These are phyloP conservation scores for Petrocephalus zakoni DNA, from an alignment of 2,113 vertebrate species.

Conservation along the genomic window DNA sequence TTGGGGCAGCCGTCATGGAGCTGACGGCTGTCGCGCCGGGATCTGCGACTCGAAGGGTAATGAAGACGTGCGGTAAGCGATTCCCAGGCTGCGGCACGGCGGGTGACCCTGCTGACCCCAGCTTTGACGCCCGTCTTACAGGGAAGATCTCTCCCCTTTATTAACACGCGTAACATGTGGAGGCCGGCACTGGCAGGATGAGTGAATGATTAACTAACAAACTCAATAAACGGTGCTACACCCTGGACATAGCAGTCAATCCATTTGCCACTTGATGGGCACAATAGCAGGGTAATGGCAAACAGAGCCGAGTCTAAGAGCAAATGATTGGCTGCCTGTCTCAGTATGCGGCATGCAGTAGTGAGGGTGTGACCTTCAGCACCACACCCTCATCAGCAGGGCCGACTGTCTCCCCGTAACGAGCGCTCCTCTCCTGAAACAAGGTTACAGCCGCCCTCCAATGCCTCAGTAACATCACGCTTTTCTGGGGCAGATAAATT, in stretches of 20 bases:
- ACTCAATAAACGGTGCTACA: background rate
- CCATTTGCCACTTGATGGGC: background rate
- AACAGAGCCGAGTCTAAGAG: background rate
- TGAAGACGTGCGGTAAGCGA: background rate
- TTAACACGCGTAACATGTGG: background rate
- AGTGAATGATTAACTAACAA: slow-evolving; percentile 11
- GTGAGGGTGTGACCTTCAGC: background rate
- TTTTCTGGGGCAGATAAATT: slow-evolving; percentile 50
- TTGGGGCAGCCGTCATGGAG: background rate
- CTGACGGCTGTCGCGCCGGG: background rate
- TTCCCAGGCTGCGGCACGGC: background rate
- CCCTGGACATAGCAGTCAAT: background rate
- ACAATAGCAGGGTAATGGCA: background rate
- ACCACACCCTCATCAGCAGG: background rate
- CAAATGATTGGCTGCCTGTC: background rate
- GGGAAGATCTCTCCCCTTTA: background rate
- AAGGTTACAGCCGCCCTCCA: slow-evolving; percentile 15
- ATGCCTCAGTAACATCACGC: slow-evolving; percentile 25
- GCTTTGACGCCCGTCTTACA: background rate
- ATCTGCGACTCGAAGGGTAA: background rate
- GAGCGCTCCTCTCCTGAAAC: slow-evolving; percentile 28
- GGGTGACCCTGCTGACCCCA: background rate
- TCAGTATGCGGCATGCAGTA: background rate
- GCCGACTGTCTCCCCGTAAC: background rate
- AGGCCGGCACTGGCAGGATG: background rate